phyloP scores from a whole-genome alignment of 2,888 invertebrate genomes.

The Neuroscelio doddi region DNA sequence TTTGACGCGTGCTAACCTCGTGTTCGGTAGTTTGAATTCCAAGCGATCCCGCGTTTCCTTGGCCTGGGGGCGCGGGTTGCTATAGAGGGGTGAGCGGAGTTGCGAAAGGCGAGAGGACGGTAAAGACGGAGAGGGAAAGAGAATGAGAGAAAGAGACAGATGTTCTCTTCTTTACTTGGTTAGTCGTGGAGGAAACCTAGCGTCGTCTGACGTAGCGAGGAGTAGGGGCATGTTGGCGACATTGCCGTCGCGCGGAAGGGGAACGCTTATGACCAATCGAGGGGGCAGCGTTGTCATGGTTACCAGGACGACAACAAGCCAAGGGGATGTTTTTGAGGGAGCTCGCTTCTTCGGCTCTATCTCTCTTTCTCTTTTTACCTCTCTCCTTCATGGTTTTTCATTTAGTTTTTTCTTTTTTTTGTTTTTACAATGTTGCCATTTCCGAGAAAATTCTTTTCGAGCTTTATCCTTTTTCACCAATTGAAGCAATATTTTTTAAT shows the following conservation, averaged over 20 bases:
- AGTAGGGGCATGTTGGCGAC: constrained; percentile 29
- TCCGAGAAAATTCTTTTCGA: too few species aligned
- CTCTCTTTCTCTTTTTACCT: constrained; percentile 32
- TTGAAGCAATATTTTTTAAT: too few species aligned
- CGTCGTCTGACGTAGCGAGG: constrained; percentile 50
- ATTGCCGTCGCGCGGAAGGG: constrained; percentile 41
- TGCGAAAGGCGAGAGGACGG: constrained; percentile 30
- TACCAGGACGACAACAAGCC: constrained; percentile 70
- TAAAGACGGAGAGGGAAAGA: constrained; percentile 4
- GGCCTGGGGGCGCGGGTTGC: constrained; percentile 56
- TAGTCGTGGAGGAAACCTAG: constrained; percentile 60
- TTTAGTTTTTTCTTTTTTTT: background rate
- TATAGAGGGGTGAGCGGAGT: constrained; percentile 43
- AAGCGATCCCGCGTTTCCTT: constrained; percentile 72
- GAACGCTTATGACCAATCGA: constrained; percentile 65
- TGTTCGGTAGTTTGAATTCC: constrained; percentile 72
- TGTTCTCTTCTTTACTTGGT: constrained; percentile 61
- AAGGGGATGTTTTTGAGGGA: constrained; percentile 61
- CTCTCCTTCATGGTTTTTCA: constrained; percentile 16
- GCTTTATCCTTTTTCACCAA: too few species aligned
- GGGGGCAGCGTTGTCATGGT: constrained; percentile 67
- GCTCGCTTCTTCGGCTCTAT: constrained; percentile 41
- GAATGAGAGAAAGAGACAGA: constrained; percentile 34
- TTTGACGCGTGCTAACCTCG: constrained; percentile 72
- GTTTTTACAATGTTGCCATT: background rate